These are phyloP conservation scores for Ophion slaviceki DNA, from an alignment of 2,888 invertebrate genomes.

Conservation along the genomic window DNA sequence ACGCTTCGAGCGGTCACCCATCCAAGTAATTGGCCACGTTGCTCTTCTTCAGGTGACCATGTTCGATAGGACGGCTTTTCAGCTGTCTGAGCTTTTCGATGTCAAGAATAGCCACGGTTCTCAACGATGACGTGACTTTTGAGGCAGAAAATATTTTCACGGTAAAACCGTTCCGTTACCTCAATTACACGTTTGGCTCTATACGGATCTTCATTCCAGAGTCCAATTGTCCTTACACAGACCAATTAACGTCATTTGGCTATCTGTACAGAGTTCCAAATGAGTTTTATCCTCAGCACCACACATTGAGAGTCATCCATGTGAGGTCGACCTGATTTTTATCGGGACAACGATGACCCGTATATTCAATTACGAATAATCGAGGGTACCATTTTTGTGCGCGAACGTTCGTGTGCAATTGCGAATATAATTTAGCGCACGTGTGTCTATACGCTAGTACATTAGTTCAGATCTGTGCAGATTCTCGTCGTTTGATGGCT, in stretches of 20 bases:
- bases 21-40: too few species aligned
- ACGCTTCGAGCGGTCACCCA: too few species aligned
- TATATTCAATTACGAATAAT: conserved; percentile 63
- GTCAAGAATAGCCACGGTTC: not conserved
- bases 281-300: not conserved
- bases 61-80: too few species aligned
- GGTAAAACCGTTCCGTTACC: not conserved
- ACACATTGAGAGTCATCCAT: conserved; percentile 41
- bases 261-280: not conserved
- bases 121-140: not conserved
- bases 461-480: conserved; percentile 10
- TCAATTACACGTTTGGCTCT: conserved; percentile 7
- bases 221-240: conserved; percentile 20
- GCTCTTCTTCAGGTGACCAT: too few species aligned
- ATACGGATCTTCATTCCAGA: not conserved
- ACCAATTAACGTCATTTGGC: conserved; percentile 37
- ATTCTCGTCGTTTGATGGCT: conserved; percentile 73
- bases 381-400: conserved; percentile 30
- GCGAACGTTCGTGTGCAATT: not conserved
- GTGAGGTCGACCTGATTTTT: conserved; percentile 77
- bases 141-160: not conserved
- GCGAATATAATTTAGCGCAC: conserved; percentile 57
- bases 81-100: not conserved
- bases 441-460: conserved; percentile 27
- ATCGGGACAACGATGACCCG: conserved; percentile 77